Percentiles rank a stretch among this genome's conserved stretches.
Evolutionary conservation across 2,888 invertebrate species (phyloP).

Genomic region (Acanthopleura granulata): DNA sequence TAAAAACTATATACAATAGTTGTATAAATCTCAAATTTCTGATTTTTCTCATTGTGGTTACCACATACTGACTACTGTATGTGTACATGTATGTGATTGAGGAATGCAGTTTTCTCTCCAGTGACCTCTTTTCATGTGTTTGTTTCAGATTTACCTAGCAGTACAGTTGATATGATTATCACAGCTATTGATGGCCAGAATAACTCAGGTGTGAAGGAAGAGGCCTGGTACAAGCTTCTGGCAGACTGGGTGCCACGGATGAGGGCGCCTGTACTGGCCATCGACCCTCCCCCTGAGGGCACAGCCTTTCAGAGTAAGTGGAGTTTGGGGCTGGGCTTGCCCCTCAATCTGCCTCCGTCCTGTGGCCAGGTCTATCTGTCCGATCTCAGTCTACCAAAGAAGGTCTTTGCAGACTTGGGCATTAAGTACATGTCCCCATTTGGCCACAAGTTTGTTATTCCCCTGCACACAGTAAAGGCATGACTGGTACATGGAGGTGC

Average conservation of each 20-base stretch:
- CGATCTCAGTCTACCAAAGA: slow-evolving; percentile 85
- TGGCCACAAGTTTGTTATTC: slow-evolving; percentile 85
- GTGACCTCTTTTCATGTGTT: background rate
- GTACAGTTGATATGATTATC: slow-evolving; percentile 65
- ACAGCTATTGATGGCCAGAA: slow-evolving; percentile 66
- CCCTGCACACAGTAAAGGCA: slow-evolving; percentile 69
- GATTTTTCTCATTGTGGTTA: no score
- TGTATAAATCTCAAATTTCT: no score
- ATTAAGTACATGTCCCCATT: slow-evolving; percentile 88
- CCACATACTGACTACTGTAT: no score
- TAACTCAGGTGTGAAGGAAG: slow-evolving; percentile 38
- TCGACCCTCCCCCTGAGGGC: slow-evolving; percentile 82
- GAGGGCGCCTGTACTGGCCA: slow-evolving; percentile 80
- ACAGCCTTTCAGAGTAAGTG: slow-evolving; percentile 74
- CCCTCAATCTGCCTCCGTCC: slow-evolving; percentile 76
- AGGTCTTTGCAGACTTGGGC: slow-evolving; percentile 81
- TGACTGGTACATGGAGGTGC: no score
- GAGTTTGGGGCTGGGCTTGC: slow-evolving; percentile 80
- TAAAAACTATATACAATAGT: no score
- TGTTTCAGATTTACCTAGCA: slow-evolving; percentile 50
- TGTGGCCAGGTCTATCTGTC: slow-evolving; percentile 81
- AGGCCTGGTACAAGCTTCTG: slow-evolving; percentile 72
- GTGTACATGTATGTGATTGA: background rate
- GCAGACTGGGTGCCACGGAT: slow-evolving; percentile 80
- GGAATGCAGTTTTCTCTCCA: background rate